Percentiles rank a stretch among this genome's conserved stretches.
Conservation (phyloP, 2,888 invertebrate species). For the Parnassius glacialis region DNA sequence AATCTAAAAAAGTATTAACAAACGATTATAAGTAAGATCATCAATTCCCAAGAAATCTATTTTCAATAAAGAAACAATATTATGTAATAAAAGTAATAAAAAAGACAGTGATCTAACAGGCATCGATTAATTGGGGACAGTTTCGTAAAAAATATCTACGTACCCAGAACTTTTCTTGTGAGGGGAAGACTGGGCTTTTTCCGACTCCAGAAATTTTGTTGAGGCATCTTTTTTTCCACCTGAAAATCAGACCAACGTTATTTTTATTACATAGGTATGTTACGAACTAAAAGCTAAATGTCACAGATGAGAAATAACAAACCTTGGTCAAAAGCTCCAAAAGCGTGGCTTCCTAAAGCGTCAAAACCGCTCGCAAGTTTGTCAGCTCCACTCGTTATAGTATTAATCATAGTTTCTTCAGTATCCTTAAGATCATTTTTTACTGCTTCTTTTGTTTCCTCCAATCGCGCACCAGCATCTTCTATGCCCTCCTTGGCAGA, state of each 20-base stretch:
- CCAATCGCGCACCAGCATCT: slow-evolving; percentile 51
- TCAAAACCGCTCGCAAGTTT: slow-evolving; percentile 69
- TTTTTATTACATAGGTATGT: slow-evolving; percentile 3
- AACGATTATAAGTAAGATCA: too few species aligned
- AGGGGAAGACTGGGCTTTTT: slow-evolving; percentile 68
- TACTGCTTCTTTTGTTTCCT: slow-evolving; percentile 44
- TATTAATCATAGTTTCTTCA: slow-evolving; percentile 47
- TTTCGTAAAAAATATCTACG: slow-evolving; percentile 32
- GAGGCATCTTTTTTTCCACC: slow-evolving; percentile 75
- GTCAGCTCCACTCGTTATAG: slow-evolving; percentile 60
- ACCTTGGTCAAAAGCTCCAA: slow-evolving; percentile 76
- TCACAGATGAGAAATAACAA: background rate
- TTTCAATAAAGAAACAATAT: background rate
- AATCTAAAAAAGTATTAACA: too few species aligned
- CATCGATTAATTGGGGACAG: slow-evolving; percentile 15
- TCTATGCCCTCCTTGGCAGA: slow-evolving; percentile 50
- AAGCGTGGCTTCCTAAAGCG: slow-evolving; percentile 71
- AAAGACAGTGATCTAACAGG: background rate
- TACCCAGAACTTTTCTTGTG: slow-evolving; percentile 76
- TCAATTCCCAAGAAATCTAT: slow-evolving; percentile 1
- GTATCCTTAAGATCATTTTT: slow-evolving; percentile 42
- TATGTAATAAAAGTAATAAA: too few species aligned
- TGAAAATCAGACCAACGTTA: slow-evolving; percentile 32
- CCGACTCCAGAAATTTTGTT: slow-evolving; percentile 70
- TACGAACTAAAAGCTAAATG: background rate